Base-by-base conservation (phyloP, 1,140 invertebrate genomes). In the Temnothorax curvispinosus region DNA sequence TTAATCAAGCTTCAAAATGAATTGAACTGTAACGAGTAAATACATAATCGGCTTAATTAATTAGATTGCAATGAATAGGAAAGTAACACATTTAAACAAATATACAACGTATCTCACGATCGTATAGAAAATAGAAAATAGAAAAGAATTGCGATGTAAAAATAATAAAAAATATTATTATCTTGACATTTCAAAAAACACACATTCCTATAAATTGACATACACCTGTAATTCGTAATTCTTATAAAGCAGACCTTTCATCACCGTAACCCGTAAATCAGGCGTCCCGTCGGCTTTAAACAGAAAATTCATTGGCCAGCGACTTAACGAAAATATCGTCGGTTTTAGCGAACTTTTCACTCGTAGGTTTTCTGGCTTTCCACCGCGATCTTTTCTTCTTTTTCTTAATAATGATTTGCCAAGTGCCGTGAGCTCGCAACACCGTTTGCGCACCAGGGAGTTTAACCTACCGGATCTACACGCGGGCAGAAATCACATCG, bases 361-460 rank as follows among this genome's bases (percentile, higher is more conserved):
- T 84, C 54, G 4, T 75, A 38, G 5, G 15, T 44, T 84, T 50
- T 8, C 35, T 0, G 27, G 11, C 44, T 50, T 35, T 64, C 9
- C 44, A 18, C 18, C n/a, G 2, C 27, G 56, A 27, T 60, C 18
- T 8, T 38, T 13, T 2, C 35, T 18, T 41, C 41, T 38, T 67
- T 21, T 58, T 67, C 56, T 64, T 60, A 84, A 74, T 38, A 18
- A 71, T 60, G 56, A 84, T 74, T 84, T 84, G 52, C 27, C 67
- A 60, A 41, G 50, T 58, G 4, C 15, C 13, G 21, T 38, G 41
- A 2, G 60, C 27, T 32, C 67, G 41, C 18, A 27, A 18, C 8
- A 38, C 15, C 27, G 52, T 18, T 47, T 15, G 54, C 18, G 56
- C 54, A 60, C 13, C n/a, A 75, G 27, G 9, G 21, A 1, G 7